Evolutionary conservation across 92 coral and sea anemone genomes (phyloP).

Genomic region (Umimayanthus kanabou): DNA sequence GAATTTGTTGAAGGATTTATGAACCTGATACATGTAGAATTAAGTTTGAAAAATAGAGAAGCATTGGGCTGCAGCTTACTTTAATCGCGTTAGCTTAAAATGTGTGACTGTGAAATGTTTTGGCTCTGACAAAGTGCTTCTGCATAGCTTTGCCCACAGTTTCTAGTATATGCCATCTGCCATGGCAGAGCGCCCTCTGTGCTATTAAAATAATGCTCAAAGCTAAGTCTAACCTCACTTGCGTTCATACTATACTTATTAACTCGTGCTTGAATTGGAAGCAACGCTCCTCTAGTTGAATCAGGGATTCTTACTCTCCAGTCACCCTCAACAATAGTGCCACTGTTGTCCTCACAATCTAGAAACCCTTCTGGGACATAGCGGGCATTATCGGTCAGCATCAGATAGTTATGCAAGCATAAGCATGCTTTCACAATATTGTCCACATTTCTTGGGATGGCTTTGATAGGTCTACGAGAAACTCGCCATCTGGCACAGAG

Average conservation of each 20-base stretch:
- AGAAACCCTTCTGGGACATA: conserved; percentile 23
- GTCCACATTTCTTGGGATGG: background rate
- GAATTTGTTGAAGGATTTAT: too few species aligned
- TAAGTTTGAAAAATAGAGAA: too few species aligned
- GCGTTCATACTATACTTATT: conserved; percentile 1
- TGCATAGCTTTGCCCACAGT: conserved; percentile 29
- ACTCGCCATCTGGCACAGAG: conserved; percentile 8
- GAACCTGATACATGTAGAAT: too few species aligned
- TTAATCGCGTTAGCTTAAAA: too few species aligned
- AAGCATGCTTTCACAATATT: conserved; percentile 22
- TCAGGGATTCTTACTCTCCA: conserved; percentile 20
- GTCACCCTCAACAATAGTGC: background rate
- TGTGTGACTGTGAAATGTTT: background rate
- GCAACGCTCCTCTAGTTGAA: background rate
- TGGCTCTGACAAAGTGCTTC: conserved; percentile 51
- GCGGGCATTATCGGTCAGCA: conserved; percentile 19
- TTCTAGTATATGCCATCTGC: conserved; percentile 23
- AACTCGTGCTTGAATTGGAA: conserved; percentile 30
- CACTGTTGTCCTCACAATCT: conserved; percentile 10
- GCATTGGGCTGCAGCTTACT: too few species aligned
- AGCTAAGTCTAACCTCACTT: background rate
- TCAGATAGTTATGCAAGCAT: conserved; percentile 27
- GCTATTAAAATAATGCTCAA: conserved; percentile 22
- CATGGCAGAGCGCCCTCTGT: conserved; percentile 21
- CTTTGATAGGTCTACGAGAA: conserved; percentile 29